These are phyloP conservation scores for Catharus ustulatus DNA, from an alignment of 2,797 vertebrate species.

Conservation along the genomic window DNA sequence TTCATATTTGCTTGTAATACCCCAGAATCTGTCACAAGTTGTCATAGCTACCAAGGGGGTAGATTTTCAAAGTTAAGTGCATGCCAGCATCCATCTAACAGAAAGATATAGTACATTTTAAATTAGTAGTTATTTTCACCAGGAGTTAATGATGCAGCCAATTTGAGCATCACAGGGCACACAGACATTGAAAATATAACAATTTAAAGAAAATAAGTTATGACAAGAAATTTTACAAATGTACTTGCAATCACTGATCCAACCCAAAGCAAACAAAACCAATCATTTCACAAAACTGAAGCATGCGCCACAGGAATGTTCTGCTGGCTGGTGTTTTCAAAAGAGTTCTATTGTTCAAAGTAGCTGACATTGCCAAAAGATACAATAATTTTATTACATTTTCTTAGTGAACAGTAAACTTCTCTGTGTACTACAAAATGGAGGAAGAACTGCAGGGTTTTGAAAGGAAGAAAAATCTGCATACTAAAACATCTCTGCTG, in stretches of 20 bases:
- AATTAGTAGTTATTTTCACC: background rate
- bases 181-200: background rate
- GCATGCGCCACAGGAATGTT: background rate
- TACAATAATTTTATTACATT: constrained; percentile 9
- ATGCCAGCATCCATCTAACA: background rate
- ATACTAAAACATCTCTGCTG: background rate
- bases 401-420: constrained; percentile 12
- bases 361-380: constrained; percentile 13
- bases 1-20: background rate
- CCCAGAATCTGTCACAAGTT: constrained; percentile 4
- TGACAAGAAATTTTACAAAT: constrained; percentile 13
- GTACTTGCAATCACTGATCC: background rate
- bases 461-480: constrained; percentile 5
- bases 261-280: constrained; percentile 32
- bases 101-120: background rate
- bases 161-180: background rate
- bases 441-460: background rate
- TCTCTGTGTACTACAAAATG: background rate
- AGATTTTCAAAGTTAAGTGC: constrained; percentile 14
- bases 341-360: constrained; percentile 12
- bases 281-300: constrained; percentile 34
- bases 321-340: background rate
- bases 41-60: constrained; percentile 27
- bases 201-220: constrained; percentile 11
- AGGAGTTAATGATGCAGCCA: background rate